phyloP scores from a whole-genome alignment of 2,797 vertebrate species.

The Coracias cyanogaster region DNA sequence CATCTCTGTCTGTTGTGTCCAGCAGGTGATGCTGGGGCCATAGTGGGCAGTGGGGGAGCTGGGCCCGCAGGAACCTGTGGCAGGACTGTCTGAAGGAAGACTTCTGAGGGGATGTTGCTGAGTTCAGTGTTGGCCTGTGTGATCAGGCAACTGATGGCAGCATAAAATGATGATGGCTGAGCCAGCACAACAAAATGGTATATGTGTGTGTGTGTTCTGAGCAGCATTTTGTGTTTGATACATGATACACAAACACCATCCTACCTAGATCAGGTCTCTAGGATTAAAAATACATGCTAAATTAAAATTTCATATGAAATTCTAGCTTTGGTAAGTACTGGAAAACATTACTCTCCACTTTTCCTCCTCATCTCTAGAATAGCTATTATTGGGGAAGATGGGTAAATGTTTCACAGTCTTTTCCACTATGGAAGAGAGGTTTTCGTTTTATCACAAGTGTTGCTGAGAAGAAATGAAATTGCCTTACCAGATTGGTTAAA shows the following conservation, averaged over 20 bases:
- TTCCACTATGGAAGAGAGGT: background rate
- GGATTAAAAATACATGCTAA: constrained; percentile 2
- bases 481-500: constrained; percentile 37
- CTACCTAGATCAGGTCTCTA: background rate
- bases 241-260: background rate
- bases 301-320: constrained; percentile 46
- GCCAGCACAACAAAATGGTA: too few relatives aligned
- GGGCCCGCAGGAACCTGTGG: too few relatives aligned
- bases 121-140: too few relatives aligned
- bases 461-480: constrained; percentile 19
- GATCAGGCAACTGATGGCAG: too few relatives aligned
- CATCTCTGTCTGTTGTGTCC: too few relatives aligned
- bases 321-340: constrained; percentile 19
- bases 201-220: background rate
- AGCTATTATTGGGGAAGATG: constrained; percentile 18
- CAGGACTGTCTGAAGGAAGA: too few relatives aligned
- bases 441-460: background rate
- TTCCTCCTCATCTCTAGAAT: background rate
- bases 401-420: constrained; percentile 35
- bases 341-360: constrained; percentile 20
- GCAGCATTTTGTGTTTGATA: background rate
- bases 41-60: too few relatives aligned
- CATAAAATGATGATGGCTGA: too few relatives aligned
- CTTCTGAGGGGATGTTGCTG: too few relatives aligned
- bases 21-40: too few relatives aligned